These are phyloP conservation scores for Drosophila sp. DNA, from an alignment of 1,140 invertebrate genomes.

Conservation along the genomic window DNA sequence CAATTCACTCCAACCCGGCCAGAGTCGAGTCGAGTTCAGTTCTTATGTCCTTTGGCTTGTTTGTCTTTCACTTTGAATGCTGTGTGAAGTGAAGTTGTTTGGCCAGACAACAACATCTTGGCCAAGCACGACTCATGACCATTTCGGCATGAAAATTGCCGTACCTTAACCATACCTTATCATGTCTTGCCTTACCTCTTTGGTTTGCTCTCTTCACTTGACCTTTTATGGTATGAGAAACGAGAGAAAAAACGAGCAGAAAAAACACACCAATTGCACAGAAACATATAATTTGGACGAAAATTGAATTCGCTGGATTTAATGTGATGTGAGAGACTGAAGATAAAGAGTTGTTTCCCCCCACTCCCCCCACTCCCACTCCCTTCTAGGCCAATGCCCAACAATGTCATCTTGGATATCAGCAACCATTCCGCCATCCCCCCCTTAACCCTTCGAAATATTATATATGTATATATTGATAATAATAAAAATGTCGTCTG, in stretches of 20 bases:
- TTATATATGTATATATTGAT: conserved; percentile 47
- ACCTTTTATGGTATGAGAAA: conserved; percentile 38
- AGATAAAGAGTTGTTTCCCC: background rate
- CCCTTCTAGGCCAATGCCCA: conserved; percentile 63
- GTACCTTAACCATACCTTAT: conserved; percentile 26
- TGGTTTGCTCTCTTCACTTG: conserved; percentile 27
- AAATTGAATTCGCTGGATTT: conserved; percentile 71
- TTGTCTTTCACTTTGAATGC: conserved; percentile 61
- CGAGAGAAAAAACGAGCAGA: background rate
- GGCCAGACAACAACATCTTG: conserved; percentile 64
- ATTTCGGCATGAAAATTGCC: conserved; percentile 78
- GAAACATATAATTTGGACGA: conserved; percentile 13
- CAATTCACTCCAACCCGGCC: conserved; percentile 34
- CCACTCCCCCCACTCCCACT: conserved; percentile 31
- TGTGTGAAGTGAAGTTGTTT: conserved; percentile 66
- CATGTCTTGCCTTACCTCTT: background rate
- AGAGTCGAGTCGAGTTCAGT: conserved; percentile 30
- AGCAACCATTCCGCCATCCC: conserved; percentile 16
- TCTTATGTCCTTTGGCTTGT: conserved; percentile 66
- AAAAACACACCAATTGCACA: conserved; percentile 32
- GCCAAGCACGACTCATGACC: conserved; percentile 69
- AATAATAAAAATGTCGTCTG: conserved; percentile 70
- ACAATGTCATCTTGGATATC: conserved; percentile 75
- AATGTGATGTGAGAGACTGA: conserved; percentile 34
- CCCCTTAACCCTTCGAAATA: background rate